Conservation (phyloP, 2,113 vertebrate species). For the Hypanus sabinus region DNA sequence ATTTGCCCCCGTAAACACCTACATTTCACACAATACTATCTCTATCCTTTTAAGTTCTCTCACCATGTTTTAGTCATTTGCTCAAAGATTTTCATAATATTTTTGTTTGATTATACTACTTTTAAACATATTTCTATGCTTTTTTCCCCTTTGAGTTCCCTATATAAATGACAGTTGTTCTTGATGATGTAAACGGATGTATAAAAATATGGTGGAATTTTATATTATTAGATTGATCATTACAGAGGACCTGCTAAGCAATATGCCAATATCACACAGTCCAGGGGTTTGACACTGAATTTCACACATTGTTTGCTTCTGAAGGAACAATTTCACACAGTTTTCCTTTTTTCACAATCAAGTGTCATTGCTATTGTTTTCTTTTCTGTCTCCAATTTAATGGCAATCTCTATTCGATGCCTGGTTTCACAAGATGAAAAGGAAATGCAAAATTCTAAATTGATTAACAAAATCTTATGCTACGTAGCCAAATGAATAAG, state of each 20-base stretch:
- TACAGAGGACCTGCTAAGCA: constrained; percentile 43
- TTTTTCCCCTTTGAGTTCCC: no score
- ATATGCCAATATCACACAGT: neutral
- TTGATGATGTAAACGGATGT: neutral
- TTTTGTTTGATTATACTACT: no score
- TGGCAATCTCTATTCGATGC: neutral
- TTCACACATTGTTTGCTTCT: constrained; percentile 30
- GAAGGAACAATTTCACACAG: constrained; percentile 18
- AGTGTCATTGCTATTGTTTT: constrained; percentile 25
- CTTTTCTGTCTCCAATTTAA: neutral
- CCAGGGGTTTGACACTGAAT: constrained; percentile 34
- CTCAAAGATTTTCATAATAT: no score
- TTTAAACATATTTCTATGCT: no score
- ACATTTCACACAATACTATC: no score
- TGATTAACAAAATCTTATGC: neutral
- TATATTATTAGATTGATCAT: constrained; percentile 37
- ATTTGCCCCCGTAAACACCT: no score
- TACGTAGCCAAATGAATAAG: neutral
- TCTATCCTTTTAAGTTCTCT: no score
- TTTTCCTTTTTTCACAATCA: constrained; percentile 28
- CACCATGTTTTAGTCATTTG: no score
- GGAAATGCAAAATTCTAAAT: constrained; percentile 20
- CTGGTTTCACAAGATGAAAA: constrained; percentile 8
- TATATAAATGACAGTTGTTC: no score
- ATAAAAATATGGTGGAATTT: constrained; percentile 36